Evolutionary conservation across 1,140 invertebrate genomes (phyloP), one percentile per base, ranked within the genome.

Genomic region (Drosophila watanabei): DNA sequence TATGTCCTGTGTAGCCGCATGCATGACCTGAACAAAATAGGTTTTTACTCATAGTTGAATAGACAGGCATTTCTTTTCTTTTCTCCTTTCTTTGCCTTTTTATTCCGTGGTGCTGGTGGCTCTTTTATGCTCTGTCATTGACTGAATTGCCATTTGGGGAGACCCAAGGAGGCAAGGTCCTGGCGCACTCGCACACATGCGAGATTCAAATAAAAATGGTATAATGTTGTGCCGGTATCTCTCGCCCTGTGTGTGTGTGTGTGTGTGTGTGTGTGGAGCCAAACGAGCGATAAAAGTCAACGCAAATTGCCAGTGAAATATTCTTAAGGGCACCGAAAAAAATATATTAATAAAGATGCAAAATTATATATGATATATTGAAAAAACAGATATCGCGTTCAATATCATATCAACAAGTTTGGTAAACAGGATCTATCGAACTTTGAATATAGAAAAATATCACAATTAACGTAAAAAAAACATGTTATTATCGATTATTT

Each of bases 121-220:
- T 75, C 75, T 52, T 85, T 85, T 85, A 85, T 85, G 82, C 69
- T 46, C 69, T 75, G 82, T 85, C 82, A 85, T 85, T 81, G 82
- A 85, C 73, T 78, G 82, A 85, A 85, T 80, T 85, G 75, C 68
- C 68, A 81, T 85, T 85, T 70, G 75, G 64, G 80, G 68, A 30
- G 73, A 60, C 61, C 41, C 57, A 69, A 75, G 45, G 52, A 37
- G 46, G 52, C 52, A 28, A 57, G 54, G 54, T 57, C 54, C 54
- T 57, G 54, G 35, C 33, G 24, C 52, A 56, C 32, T 20, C 18
- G 64, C 35, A 54, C 48, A 41, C 48, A 75, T 64, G 20, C 49
- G 66, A 62, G 46, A 68, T 82, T 78, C 64, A 82, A 82, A 82
- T 82, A 66, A 69, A 82, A 82, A 82, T 78, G 66, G 58, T 18